Evolutionary conservation across 2,888 invertebrate genomes (phyloP).

Genomic region (Drosophila rubida): DNA sequence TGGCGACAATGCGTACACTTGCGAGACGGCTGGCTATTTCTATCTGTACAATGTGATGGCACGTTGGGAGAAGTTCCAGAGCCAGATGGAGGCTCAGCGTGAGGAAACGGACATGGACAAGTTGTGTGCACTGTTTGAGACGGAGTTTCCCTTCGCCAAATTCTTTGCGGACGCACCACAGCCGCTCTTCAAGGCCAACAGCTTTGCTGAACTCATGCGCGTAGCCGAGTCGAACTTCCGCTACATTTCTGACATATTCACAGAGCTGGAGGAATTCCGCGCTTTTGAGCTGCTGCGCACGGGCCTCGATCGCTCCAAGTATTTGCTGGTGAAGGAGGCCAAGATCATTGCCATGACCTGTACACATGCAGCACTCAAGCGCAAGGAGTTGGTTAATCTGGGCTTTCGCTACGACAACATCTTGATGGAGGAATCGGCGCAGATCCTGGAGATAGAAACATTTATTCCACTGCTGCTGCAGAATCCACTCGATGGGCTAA

Average conservation of each 20-base stretch:
- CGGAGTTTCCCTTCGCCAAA: conserved; percentile 96
- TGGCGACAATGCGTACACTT: conserved; percentile 97
- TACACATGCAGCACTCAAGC: conserved; percentile 98
- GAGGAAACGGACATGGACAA: conserved; percentile 44
- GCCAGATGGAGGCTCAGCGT: conserved; percentile 61
- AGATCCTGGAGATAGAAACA: conserved; percentile 99
- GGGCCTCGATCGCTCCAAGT: conserved; percentile 97
- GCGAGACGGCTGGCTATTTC: conserved; percentile 99
- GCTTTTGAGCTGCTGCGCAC: conserved; percentile 98
- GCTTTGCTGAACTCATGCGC: conserved; percentile 92
- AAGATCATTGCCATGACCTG: conserved; percentile 99
- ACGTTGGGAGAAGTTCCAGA: conserved; percentile 95
- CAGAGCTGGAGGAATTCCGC: conserved; percentile 98
- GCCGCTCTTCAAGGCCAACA: conserved; percentile 93
- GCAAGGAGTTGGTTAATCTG: conserved; percentile 97
- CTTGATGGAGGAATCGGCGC: conserved; percentile 99
- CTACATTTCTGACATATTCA: conserved; percentile 97
- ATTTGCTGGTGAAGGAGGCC: conserved; percentile 98
- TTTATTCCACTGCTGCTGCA: conserved; percentile 99
- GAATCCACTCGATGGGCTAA: conserved; percentile 98
- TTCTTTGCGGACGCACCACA: conserved; percentile 98
- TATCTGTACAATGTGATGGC: conserved; percentile 95
- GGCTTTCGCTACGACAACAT: conserved; percentile 99
- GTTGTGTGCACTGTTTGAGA: conserved; percentile 86
- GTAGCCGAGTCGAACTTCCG: conserved; percentile 97